Evolutionary conservation across 2,888 invertebrate species (phyloP).

Genomic region (Cinara cedri): DNA sequence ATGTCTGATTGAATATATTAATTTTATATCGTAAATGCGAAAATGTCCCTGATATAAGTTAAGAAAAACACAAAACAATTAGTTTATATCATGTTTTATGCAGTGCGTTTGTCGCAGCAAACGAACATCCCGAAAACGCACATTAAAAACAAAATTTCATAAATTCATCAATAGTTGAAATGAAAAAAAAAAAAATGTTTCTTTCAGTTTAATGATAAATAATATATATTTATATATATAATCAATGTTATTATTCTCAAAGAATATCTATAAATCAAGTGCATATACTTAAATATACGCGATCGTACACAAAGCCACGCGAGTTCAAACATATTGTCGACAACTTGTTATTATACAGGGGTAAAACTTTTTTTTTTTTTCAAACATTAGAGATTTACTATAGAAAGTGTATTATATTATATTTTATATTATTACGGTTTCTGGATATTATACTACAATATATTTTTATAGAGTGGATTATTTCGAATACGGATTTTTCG

Average conservation of each 20-base stretch:
- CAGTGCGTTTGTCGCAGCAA: too few relatives aligned
- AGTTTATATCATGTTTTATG: too few relatives aligned
- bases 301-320: not conserved
- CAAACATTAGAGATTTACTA: not conserved
- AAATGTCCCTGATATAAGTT: too few relatives aligned
- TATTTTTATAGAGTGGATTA: not conserved
- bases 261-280: constrained; percentile 19
- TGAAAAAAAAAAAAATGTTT: not conserved
- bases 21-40: too few relatives aligned
- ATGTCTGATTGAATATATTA: too few relatives aligned
- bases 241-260: not conserved
- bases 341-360: not conserved
- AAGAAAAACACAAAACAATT: too few relatives aligned
- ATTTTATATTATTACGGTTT: not conserved
- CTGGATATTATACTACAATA: not conserved
- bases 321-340: constrained; percentile 6
- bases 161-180: not conserved
- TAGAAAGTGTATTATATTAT: not conserved
- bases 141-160: not conserved
- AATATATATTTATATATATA: not conserved
- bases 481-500: not conserved
- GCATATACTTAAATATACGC: not conserved
- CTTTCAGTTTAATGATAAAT: not conserved
- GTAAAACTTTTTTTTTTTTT: constrained; percentile 1
- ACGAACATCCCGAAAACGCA: not conserved